Evolutionary conservation across 2,113 vertebrate species (phyloP).

Genomic region (Conger conger): DNA sequence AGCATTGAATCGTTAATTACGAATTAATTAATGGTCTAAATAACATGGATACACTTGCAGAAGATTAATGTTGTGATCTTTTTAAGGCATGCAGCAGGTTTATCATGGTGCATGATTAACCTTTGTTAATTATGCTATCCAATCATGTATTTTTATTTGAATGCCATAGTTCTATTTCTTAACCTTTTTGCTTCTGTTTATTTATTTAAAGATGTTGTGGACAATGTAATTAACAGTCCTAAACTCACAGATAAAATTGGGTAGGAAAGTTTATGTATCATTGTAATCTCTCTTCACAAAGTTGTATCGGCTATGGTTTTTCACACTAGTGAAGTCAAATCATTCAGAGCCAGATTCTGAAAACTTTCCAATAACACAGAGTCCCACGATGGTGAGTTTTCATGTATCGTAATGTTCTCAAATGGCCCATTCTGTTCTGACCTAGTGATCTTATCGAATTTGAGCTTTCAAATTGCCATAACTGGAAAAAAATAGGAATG

Average conservation of each 20-base stretch:
- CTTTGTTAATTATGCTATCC: neutral
- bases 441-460: neutral
- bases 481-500: too few species aligned
- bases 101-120: neutral
- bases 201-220: neutral
- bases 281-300: neutral
- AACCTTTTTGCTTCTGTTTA: neutral
- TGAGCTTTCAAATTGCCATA: too few species aligned
- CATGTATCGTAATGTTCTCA: neutral
- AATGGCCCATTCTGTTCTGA: neutral
- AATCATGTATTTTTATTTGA: neutral
- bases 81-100: neutral
- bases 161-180: neutral
- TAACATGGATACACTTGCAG: neutral
- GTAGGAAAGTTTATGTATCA: neutral
- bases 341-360: neutral
- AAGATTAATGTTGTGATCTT: neutral
- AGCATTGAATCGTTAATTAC: neutral
- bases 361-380: neutral
- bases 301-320: neutral
- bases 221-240: neutral
- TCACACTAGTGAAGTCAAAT: neutral
- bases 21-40: neutral
- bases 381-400: neutral
- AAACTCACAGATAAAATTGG: neutral